Base-by-base conservation (phyloP, 2,113 vertebrate genomes). In the Calypte anna region DNA sequence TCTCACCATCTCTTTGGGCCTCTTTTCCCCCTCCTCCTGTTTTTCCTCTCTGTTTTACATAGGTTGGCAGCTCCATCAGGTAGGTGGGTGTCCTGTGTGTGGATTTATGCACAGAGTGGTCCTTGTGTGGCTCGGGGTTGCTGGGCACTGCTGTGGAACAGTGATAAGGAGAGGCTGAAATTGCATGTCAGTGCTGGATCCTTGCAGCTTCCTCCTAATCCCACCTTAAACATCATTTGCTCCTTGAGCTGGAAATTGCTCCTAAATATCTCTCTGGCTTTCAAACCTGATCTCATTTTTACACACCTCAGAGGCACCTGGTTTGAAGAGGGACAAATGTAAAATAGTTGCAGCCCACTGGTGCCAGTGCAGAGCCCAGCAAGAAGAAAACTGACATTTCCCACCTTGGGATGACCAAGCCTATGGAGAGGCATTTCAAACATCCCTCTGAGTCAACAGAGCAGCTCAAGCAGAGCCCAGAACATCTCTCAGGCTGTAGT, bases 391-490 rank as follows among this genome's bases (percentile, higher is more conserved):
- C 33, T 61, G 30, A 5, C 77, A 58, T 87, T 91, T 97, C 55
- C 63, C 72, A 82, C 23, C 25, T 12, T 69, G 90, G 87, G 94
- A 80, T 91, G 74, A 19, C 62, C 46, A 15, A 90, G 80, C 55
- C 78, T 69, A 30, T 7, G 0, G 59, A 43, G 92, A 21, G 79
- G 55, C 75, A n/a, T 76, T 85, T 69, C 1, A 21, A 76, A 80
- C 67, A 51, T 58, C 12, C 14, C 0, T 48, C 85, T 74, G 93
- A 93, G 85, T 91, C 90, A 86, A 86, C 91, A 91, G 93, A 95
- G 88, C 94, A 82, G 88, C 90, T 74, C 36, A 70, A 58, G 88
- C 88, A 88, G 86, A 91, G 76, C 90, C 93, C 90, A 80, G 78
- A 40, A 66, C 74, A 11, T 36, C 86, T 88, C 78, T 48, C 68